Conservation (phyloP, 2,888 invertebrate species). For the Dryococelus australis region DNA sequence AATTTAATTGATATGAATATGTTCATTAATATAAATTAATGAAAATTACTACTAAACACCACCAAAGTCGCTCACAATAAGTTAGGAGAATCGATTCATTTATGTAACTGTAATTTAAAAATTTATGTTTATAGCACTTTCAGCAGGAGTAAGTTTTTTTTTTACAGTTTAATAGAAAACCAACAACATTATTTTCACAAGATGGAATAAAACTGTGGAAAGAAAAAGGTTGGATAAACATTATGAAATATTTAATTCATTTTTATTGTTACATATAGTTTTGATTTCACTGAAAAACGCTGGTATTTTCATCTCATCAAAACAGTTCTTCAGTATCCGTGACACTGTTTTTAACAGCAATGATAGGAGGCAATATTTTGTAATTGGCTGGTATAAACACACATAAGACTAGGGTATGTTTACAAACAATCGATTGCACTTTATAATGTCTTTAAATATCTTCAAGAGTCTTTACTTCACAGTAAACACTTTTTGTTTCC, state of each 20-base stretch:
- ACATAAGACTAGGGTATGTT: background rate
- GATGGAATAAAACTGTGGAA: background rate
- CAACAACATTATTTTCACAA: background rate
- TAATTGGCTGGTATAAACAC: conserved; percentile 16
- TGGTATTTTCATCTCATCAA: background rate
- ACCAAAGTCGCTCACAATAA: background rate
- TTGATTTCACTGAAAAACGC: background rate
- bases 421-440: background rate
- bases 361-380: background rate
- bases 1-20: background rate
- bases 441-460: conserved; percentile 12
- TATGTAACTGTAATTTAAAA: background rate
- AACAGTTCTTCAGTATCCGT: background rate
- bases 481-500: background rate
- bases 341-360: background rate
- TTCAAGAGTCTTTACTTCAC: background rate
- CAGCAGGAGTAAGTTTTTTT: background rate
- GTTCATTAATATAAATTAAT: background rate
- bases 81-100: background rate
- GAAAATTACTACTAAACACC: background rate
- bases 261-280: conserved; percentile 12
- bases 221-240: background rate
- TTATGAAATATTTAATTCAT: background rate
- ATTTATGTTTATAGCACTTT: background rate
- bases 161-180: background rate